phyloP scores from a whole-genome alignment of 2,113 vertebrate species.

The Galemys pyrenaicus region DNA sequence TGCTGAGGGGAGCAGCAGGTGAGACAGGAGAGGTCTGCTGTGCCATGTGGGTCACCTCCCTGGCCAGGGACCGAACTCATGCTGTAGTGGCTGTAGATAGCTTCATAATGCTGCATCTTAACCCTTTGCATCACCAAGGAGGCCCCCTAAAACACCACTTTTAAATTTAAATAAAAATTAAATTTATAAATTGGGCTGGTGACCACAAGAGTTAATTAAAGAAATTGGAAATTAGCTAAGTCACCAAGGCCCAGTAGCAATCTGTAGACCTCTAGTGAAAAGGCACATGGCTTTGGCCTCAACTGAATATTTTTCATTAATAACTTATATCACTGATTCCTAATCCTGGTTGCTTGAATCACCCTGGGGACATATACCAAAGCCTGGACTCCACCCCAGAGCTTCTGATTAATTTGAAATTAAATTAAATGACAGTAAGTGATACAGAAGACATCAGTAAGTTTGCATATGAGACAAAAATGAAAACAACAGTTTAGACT shows the following conservation, averaged over 20 bases:
- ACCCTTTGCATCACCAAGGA: too few species aligned
- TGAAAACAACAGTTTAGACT: background rate
- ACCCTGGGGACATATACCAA: background rate
- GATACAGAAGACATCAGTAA: background rate
- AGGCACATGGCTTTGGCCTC: background rate
- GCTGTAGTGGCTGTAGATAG: too few species aligned
- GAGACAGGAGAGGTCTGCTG: too few species aligned
- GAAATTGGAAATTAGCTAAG: constrained; percentile 26
- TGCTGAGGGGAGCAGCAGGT: too few species aligned
- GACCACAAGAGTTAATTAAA: background rate
- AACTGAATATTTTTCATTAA: background rate
- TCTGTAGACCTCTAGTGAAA: background rate
- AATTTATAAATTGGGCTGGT: constrained; percentile 3
- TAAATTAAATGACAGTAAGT: background rate
- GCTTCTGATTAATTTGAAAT: background rate
- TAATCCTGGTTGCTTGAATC: background rate
- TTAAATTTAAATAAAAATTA: background rate
- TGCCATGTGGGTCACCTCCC: too few species aligned
- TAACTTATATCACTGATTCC: background rate
- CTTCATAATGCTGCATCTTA: too few species aligned
- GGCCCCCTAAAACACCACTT: too few species aligned
- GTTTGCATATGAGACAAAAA: background rate
- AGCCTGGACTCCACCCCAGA: background rate
- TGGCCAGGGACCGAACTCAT: too few species aligned
- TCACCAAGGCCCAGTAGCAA: background rate